Conservation (phyloP, 2,113 vertebrate genomes). For the Tenrec ecaudatus region DNA sequence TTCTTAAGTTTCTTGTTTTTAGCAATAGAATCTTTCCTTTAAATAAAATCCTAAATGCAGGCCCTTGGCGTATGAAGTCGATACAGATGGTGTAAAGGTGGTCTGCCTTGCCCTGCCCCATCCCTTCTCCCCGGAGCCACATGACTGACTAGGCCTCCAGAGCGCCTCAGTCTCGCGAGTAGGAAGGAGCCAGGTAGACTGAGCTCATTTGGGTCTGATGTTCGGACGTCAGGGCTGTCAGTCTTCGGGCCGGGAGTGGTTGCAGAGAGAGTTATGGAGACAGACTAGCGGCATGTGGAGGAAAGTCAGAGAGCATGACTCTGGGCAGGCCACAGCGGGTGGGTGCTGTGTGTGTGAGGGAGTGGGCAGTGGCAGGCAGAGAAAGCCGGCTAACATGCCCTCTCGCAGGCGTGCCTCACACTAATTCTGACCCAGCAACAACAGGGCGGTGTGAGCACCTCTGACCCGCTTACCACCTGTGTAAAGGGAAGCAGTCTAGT, state of each 20-base stretch:
- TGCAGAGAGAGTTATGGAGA: background rate
- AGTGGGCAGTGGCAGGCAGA: background rate
- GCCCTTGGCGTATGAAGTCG: background rate
- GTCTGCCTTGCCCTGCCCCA: background rate
- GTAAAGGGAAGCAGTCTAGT: background rate
- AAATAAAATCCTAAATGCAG: background rate
- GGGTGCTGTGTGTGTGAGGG: background rate
- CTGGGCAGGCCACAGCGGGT: background rate
- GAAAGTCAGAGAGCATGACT: background rate
- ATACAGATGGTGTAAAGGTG: background rate
- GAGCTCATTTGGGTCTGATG: conserved; percentile 42
- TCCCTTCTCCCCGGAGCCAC: background rate
- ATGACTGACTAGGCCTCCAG: background rate
- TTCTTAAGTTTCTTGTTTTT: background rate
- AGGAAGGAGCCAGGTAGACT: background rate
- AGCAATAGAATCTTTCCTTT: conserved; percentile 8
- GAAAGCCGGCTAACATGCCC: background rate
- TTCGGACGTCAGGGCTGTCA: conserved; percentile 7
- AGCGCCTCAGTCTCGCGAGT: too few relatives aligned
- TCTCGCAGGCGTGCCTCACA: background rate
- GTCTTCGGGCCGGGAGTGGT: background rate
- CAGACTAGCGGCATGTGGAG: background rate
- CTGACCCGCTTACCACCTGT: background rate
- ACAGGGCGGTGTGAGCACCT: background rate
- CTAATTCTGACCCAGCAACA: background rate